These are phyloP conservation scores for Rhopilema esculentum DNA, from an alignment of 30 jellyfish, hydroid and myxozoan genomes.

Conservation along the genomic window DNA sequence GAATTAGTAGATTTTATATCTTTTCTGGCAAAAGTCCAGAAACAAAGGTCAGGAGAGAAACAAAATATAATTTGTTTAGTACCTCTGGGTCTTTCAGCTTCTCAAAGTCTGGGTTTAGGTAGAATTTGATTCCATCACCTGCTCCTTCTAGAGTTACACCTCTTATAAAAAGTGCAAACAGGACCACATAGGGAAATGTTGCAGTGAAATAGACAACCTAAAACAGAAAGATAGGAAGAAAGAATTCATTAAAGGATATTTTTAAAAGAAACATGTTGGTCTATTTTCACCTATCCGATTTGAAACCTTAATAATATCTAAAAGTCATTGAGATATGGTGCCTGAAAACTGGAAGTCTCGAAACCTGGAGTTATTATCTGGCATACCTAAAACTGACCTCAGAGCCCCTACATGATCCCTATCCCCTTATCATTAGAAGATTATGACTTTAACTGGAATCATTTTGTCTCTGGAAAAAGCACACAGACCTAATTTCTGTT, in stretches of 20 bases:
- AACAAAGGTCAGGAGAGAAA: not conserved
- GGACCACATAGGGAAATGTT: slow-evolving; percentile 86
- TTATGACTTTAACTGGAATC: no score
- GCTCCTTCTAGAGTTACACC: slow-evolving; percentile 87
- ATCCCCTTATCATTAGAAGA: no score
- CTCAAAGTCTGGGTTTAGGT: slow-evolving; percentile 73
- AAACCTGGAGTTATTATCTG: no score
- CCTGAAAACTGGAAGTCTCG: no score
- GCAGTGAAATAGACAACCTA: slow-evolving; percentile 91
- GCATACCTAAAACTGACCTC: no score
- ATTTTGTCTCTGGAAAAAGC: no score
- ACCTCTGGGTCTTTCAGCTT: slow-evolving; percentile 81
- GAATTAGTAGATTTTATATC: no score
- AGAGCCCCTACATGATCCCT: no score
- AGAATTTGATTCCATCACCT: slow-evolving; percentile 62
- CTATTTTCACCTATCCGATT: not conserved
- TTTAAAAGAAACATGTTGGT: not conserved
- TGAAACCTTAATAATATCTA: no score
- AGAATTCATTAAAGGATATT: not conserved
- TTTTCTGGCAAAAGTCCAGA: no score
- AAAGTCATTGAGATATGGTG: no score
- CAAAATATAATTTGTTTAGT: not conserved
- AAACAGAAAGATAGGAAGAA: not conserved
- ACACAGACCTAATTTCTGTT: no score
- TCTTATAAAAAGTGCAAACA: slow-evolving; percentile 71